Evolutionary conservation across 2,888 invertebrate genomes (phyloP).

Genomic region (Drosophila siamana): DNA sequence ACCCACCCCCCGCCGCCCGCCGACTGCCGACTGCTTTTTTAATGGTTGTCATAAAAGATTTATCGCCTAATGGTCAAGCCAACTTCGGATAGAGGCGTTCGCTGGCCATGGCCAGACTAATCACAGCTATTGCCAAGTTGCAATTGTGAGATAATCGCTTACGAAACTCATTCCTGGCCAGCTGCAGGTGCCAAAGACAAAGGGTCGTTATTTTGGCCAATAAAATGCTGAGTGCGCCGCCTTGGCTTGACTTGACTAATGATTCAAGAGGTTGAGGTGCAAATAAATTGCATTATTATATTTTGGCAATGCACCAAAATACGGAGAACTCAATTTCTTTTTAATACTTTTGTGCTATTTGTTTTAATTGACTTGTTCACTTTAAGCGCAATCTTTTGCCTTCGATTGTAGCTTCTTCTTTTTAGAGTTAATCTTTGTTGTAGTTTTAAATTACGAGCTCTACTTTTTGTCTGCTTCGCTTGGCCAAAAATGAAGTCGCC

Average conservation of each 20-base stretch:
- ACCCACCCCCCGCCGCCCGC: no score
- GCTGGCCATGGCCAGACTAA: slow-evolving; percentile 21
- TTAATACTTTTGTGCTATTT: not conserved
- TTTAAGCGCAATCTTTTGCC: not conserved
- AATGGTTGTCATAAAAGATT: slow-evolving; percentile 71
- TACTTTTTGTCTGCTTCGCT: not conserved
- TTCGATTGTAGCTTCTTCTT: not conserved
- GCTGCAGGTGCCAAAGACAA: slow-evolving; percentile 11
- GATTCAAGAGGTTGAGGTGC: not conserved
- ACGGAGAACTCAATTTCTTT: not conserved
- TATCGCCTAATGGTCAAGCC: slow-evolving; percentile 56
- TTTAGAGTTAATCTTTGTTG: not conserved
- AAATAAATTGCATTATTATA: not conserved
- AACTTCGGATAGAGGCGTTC: slow-evolving; percentile 45
- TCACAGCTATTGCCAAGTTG: slow-evolving; percentile 40
- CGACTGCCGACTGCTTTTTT: slow-evolving; percentile 57
- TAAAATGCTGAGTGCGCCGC: not conserved
- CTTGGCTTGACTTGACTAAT: no score
- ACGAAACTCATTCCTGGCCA: slow-evolving; percentile 22
- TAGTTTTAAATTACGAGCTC: not conserved
- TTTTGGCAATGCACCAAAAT: not conserved
- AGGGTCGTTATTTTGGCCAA: slow-evolving; percentile 15
- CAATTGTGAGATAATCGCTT: slow-evolving; percentile 48
- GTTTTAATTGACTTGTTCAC: not conserved
- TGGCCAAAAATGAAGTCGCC: not conserved